Percentiles rank a stretch among this genome's conserved stretches.
These are phyloP conservation scores for Sebastes ruberrimus DNA, from an alignment of 2,797 vertebrate species.

Conservation along the genomic window DNA sequence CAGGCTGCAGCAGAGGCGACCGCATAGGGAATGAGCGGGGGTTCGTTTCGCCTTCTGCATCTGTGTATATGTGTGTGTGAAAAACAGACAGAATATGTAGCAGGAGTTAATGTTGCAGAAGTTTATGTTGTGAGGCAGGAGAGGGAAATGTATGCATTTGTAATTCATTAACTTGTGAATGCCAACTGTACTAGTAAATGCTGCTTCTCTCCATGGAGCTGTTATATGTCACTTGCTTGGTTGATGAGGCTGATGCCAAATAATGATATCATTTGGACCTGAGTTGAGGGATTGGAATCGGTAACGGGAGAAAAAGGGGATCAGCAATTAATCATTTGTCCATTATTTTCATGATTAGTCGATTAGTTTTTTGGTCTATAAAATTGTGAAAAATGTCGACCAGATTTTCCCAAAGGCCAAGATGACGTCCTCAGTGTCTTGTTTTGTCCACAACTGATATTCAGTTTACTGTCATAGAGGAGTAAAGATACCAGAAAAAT, in stretches of 20 bases:
- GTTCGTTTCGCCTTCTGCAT: conserved; percentile 30
- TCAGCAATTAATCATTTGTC: too few relatives aligned
- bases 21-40: conserved; percentile 14
- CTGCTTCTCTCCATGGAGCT: background rate
- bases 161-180: background rate
- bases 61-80: background rate
- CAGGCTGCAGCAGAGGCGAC: conserved; percentile 37
- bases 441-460: too few relatives aligned
- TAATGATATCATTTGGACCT: background rate
- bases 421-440: too few relatives aligned
- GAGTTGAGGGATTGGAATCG: background rate
- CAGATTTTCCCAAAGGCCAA: too few relatives aligned
- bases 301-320: background rate
- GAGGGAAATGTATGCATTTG: conserved; percentile 5
- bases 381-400: too few relatives aligned
- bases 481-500: too few relatives aligned
- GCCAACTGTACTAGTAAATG: background rate
- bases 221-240: background rate
- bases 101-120: conserved; percentile 1
- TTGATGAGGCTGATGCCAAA: background rate
- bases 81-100: background rate
- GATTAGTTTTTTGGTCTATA: too few relatives aligned
- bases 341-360: too few relatives aligned
- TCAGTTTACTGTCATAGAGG: too few relatives aligned
- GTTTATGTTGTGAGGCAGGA: conserved; percentile 16